Evolutionary conservation across 37 sponge, comb jelly and placozoan species (phyloP).

Genomic region (Halichondria panicea): DNA sequence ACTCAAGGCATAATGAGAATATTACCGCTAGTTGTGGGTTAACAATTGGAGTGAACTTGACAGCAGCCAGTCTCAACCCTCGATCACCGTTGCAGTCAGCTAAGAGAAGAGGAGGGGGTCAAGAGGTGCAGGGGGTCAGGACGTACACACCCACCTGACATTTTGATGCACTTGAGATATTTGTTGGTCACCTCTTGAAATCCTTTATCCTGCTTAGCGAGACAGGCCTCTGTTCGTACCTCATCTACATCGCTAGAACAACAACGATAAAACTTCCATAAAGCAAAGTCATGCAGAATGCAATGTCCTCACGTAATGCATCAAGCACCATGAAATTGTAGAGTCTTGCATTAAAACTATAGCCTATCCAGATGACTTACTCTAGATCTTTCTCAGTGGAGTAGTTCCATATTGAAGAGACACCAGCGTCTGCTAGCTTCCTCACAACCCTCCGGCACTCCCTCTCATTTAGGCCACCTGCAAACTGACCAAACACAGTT

Average conservation of each 20-base stretch:
- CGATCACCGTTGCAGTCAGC: conserved; percentile 19
- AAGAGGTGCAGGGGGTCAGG: not conserved
- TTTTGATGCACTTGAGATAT: conserved; percentile 30
- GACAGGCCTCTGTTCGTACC: not conserved
- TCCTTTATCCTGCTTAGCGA: conserved; percentile 7
- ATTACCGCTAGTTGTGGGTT: conserved; percentile 51
- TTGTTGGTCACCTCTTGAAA: conserved; percentile 3
- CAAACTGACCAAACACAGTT: conserved; percentile 73
- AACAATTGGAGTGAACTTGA: conserved; percentile 51
- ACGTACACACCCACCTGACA: conserved; percentile 29
- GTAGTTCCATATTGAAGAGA: conserved; percentile 46
- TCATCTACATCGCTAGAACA: conserved; percentile 3
- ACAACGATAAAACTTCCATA: not conserved
- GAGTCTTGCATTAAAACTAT: too few species aligned
- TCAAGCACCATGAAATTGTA: too few species aligned
- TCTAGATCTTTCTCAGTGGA: conserved; percentile 51
- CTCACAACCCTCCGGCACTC: not conserved
- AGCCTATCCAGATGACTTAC: conserved; percentile 27
- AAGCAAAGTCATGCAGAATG: too few species aligned
- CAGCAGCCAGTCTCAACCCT: conserved; percentile 21
- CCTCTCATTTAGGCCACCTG: conserved; percentile 42
- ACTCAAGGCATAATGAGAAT: not conserved
- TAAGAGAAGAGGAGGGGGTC: not conserved
- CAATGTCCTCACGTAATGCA: too few species aligned
- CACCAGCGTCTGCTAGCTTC: conserved; percentile 12